phyloP scores from a whole-genome alignment of 2,888 invertebrate species.

The Mythimna lalbum region DNA sequence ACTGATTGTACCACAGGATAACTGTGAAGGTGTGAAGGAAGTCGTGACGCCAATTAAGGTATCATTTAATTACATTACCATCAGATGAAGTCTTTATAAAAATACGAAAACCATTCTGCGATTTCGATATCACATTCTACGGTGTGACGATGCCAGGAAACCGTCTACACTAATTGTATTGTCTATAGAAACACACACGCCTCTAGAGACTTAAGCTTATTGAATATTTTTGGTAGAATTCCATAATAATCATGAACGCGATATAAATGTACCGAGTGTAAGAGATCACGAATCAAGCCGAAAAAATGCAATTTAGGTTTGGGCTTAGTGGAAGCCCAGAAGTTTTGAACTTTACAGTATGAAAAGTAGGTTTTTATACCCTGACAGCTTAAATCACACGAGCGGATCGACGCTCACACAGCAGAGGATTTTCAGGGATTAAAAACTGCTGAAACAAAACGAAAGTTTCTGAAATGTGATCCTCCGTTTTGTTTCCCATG shows the following conservation, averaged over 20 bases:
- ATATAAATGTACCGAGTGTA: too few species aligned
- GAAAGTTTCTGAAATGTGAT: background rate
- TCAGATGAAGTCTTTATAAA: too few species aligned
- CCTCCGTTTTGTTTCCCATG: background rate
- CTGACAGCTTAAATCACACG: background rate
- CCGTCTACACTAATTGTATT: background rate
- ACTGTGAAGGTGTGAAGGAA: too few species aligned
- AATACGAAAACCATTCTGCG: too few species aligned
- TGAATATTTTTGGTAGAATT: too few species aligned
- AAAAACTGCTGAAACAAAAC: background rate
- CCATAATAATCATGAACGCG: too few species aligned
- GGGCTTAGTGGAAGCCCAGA: background rate
- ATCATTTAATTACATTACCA: too few species aligned
- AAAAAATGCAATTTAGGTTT: background rate
- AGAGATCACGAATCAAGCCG: too few species aligned
- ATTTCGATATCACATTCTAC: background rate
- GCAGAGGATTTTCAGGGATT: slow-evolving; percentile 4
- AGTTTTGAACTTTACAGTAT: background rate
- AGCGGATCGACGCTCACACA: background rate
- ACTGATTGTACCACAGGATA: too few species aligned
- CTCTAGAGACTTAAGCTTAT: too few species aligned
- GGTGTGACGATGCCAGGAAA: background rate
- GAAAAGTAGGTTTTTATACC: background rate
- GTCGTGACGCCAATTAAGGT: too few species aligned
- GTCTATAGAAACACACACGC: background rate